Conservation (phyloP, 2,113 vertebrate genomes). For the human region GRCh38 chr16:51617001-51617500, state of each 20-base stretch:
- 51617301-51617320: not conserved
- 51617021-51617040: not conserved
- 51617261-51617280: not conserved
- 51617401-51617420: not conserved
- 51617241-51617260: not conserved
- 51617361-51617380: not conserved
- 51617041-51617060: no score
- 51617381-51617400: not conserved
- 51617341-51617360: not conserved
- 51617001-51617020: not conserved
- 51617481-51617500: constrained; percentile 32
- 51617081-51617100: not conserved
- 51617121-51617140: not conserved
- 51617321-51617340: not conserved
- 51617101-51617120: no score
- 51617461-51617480: not conserved
- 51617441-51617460: rapidly evolving
- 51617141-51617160: not conserved
- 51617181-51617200: not conserved
- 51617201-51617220: not conserved
- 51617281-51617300: not conserved
- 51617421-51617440: not conserved
- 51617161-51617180: not conserved
- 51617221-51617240: not conserved
- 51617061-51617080: not conserved